Percentiles rank a stretch among this genome's conserved stretches.
Evolutionary conservation across 2,888 invertebrate species (phyloP).

Genomic region (Archips crataeganus): DNA sequence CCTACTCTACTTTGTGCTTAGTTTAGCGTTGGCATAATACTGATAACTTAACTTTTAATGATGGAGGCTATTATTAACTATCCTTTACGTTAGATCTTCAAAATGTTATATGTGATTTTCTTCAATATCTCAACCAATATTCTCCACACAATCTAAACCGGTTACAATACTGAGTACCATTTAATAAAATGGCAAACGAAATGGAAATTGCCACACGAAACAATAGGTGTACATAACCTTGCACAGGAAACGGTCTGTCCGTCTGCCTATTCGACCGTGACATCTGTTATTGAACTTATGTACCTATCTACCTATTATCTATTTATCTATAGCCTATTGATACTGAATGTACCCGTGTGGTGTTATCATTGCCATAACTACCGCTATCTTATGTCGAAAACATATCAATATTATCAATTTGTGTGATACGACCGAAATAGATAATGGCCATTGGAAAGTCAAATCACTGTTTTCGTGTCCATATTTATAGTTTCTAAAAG

Average conservation of each 20-base stretch:
- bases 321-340: conserved; percentile 47
- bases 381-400: conserved; percentile 26
- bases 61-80: neutral
- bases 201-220: conserved; percentile 44
- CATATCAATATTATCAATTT: conserved; percentile 31
- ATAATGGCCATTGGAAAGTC: neutral
- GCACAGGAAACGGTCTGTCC: conserved; percentile 46
- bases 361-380: conserved; percentile 32
- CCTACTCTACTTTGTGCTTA: too few relatives aligned
- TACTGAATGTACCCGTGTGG: conserved; percentile 4
- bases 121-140: neutral
- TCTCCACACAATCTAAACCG: neutral
- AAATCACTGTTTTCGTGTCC: conserved; percentile 9
- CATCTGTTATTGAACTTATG: conserved; percentile 51
- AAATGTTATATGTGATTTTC: neutral
- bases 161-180: conserved; percentile 8
- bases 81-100: neutral
- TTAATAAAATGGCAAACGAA: conserved; percentile 37
- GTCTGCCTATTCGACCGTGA: conserved; percentile 50
- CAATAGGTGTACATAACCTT: conserved; percentile 43
- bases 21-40: neutral
- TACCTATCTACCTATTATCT: conserved; percentile 46
- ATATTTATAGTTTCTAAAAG: neutral
- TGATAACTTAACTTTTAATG: neutral
- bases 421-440: conserved; percentile 29